Base-by-base conservation (phyloP, 2,888 invertebrate species). In the Desoria tigrina region DNA sequence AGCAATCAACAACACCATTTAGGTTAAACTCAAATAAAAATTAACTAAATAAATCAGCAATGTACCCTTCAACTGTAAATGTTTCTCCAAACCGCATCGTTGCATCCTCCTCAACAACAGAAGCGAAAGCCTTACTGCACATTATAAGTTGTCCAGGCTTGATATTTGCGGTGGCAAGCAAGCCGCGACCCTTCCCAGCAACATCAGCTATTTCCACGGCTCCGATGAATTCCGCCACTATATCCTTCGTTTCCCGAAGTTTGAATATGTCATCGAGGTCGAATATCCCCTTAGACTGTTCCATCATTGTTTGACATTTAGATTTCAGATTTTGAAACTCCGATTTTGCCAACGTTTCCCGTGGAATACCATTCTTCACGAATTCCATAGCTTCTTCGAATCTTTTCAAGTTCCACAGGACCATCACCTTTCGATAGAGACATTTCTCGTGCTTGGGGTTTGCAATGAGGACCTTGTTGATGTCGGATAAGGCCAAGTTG, bases 151-250 rank as follows among this genome's bases (percentile, higher is more conserved):
- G 57, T 6, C 57, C 57, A 7, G 42, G 37, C 2, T 9, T 3
- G n/a, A 57, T 57, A 14, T 39, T 23, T 18, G n/a, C 21, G n/a
- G 32, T 57, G 23, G 42, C 57, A 2, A 57, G n/a, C 2, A 39
- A 7, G 2, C 57, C 57, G 6, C 57, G 57, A 23, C 57, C 57
- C 21, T 57, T 57, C 39, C 57, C 57, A 18, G 57, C 23, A 39
- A 57, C 39, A 23, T 16, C 6, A 9, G 21, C 11, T 9, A 57
- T 57, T 39, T 42, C 42, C 4, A 57, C 23, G 2, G 57, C 42
- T 21, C 57, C 57, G 4, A 14, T n/a, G 42, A 39, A 57, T 24
- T 57, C 39, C 6, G 21, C 57, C 2, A 57, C n/a, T n/a, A n/a
- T 23, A 2, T 57, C 57, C 7, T 57, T 24, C 2, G n/a, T n/a